phyloP scores from a whole-genome alignment of 2,797 vertebrate species.

The Anas flavirostris region DNA sequence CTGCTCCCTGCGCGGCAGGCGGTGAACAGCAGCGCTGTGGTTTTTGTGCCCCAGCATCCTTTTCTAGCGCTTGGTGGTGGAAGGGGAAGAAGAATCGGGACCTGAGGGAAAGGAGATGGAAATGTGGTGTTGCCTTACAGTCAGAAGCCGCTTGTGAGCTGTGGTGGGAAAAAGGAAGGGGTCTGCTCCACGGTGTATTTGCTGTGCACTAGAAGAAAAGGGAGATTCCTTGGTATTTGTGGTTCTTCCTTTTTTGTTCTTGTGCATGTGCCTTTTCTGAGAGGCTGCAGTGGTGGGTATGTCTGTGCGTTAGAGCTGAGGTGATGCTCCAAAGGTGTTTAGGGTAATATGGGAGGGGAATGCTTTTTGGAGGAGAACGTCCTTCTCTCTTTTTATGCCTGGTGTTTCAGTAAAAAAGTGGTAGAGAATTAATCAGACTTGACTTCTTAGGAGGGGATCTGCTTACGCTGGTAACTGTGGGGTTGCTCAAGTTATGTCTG shows the following conservation, averaged over 20 bases:
- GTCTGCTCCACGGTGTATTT: neutral
- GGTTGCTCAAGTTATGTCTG: neutral
- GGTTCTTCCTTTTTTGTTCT: neutral
- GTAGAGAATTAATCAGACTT: neutral
- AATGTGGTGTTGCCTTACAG: neutral
- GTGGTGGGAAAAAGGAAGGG: neutral
- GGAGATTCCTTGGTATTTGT: neutral
- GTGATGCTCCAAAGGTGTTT: neutral
- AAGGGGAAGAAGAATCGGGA: neutral
- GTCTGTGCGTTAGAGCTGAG: neutral
- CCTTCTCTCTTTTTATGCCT: neutral
- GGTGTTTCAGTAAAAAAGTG: neutral
- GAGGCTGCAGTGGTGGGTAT: neutral
- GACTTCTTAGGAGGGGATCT: neutral
- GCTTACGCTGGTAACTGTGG: neutral
- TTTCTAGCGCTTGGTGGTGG: neutral
- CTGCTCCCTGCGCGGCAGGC: neutral
- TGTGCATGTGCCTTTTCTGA: neutral
- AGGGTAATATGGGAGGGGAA: neutral
- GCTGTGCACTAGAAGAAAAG: neutral
- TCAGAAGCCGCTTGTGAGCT: neutral
- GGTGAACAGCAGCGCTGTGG: neutral
- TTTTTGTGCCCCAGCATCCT: accelerated
- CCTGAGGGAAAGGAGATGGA: neutral
- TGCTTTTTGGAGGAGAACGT: neutral